Base-by-base conservation (phyloP, 64 coral and sea anemone species). In the Actinia tenebrosa region DNA sequence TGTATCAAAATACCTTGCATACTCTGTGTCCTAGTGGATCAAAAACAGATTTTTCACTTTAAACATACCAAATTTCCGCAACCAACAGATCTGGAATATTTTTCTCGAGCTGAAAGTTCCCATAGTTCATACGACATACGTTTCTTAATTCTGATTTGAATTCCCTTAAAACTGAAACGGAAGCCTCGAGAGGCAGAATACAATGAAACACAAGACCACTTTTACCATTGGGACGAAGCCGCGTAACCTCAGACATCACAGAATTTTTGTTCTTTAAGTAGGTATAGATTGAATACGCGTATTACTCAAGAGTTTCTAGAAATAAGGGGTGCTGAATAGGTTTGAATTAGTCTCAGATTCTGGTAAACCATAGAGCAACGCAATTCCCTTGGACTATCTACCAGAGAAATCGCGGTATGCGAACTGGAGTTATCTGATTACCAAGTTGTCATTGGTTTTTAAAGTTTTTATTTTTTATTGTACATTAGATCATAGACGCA, bases 201-300 rank as follows among this genome's bases (percentile, higher is more conserved):
- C 47, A 17, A 53, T 59, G 56, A 80, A 79, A 89, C 58, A 22
- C 25, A 62, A 27, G 88, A 83, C 13, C 9, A 58, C 62, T 63
- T 44, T 85, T 42, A 37, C 26, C 44, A 62, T 19, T 69, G 23
- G 30, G 30, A 37, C 30, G 30, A 37, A 37, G 30, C 30, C 18
- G 23, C 22, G 19, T 69, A 69, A 69, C 64, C 64, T 69, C 22
- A 50, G 47, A 50, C 30, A 37, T 37, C 30, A 37, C 30, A 37
- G 30, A 50, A 50, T 50, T 50, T 50, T 50, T 50, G 47, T 50
- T 50, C 7, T 50, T 50, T 37, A 37, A 37, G 30, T 37, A 37
- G 30, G 30, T 37, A 37, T 37, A 37, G 30, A 37, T 37, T 37
- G 30, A 37, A 37, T 37, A 37, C 30, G 30, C 30, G 30, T 37